Conservation (phyloP, 2,888 invertebrate genomes). For the Cosmorhoe ocellata region DNA sequence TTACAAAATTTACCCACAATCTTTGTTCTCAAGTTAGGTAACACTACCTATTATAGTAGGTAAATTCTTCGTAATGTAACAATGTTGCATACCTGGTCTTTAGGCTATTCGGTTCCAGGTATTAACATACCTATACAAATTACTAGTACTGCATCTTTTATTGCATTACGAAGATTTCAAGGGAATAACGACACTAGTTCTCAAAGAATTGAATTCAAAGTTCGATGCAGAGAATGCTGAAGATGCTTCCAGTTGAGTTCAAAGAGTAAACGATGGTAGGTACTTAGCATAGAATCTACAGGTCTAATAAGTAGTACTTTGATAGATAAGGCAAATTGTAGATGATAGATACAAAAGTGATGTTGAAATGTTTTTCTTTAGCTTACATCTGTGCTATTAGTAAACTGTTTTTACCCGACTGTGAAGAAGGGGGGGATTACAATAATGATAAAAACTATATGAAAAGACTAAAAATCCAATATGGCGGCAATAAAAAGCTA, state of each 20-base stretch:
- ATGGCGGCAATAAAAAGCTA: too few species aligned
- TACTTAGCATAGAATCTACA: background rate
- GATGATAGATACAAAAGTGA: too few species aligned
- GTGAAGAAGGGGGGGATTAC: too few species aligned
- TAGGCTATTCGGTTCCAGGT: constrained; percentile 14
- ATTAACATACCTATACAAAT: constrained; percentile 17
- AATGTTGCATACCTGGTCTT: constrained; percentile 25
- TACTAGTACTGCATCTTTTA: background rate
- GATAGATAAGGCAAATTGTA: too few species aligned
- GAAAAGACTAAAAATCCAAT: too few species aligned
- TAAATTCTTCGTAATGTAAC: constrained; percentile 26
- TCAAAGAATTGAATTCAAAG: background rate
- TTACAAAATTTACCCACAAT: constrained; percentile 1
- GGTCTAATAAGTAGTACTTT: background rate
- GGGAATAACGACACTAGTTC: background rate
- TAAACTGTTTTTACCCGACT: too few species aligned
- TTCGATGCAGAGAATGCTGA: background rate
- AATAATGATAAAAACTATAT: too few species aligned
- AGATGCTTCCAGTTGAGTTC: background rate
- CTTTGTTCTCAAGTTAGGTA: constrained; percentile 20
- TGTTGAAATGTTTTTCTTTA: too few species aligned
- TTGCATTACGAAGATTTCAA: background rate
- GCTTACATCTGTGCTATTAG: too few species aligned
- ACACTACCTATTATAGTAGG: constrained; percentile 12
- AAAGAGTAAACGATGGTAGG: constrained; percentile 7